phyloP scores from a whole-genome alignment of 2,888 invertebrate genomes.

The Resseliella maxima region DNA sequence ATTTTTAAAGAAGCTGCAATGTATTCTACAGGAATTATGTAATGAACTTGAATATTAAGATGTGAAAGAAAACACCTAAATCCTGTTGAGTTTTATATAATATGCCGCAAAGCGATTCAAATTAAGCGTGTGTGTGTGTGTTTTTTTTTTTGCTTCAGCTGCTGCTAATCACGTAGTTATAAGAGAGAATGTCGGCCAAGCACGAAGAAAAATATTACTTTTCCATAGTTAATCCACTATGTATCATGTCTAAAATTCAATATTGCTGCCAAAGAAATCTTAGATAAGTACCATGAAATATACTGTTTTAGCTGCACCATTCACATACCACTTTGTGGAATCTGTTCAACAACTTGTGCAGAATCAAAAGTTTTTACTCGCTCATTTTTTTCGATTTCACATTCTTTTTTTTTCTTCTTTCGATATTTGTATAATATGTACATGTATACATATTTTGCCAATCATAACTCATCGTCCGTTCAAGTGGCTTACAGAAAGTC shows the following conservation, averaged over 20 bases:
- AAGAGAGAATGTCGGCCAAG: neutral
- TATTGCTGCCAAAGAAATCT: constrained; percentile 20
- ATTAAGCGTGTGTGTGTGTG: neutral
- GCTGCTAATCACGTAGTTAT: neutral
- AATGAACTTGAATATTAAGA: neutral
- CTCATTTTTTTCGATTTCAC: neutral
- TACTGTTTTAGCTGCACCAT: constrained; percentile 16
- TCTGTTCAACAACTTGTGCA: neutral
- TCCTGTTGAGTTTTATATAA: neutral
- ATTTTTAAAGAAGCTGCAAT: neutral
- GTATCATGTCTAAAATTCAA: constrained; percentile 12
- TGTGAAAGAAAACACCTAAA: neutral
- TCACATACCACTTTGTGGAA: neutral
- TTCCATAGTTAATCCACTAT: neutral
- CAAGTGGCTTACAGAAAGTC: constrained; percentile 48
- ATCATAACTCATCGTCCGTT: constrained; percentile 49
- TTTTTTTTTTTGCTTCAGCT: too few relatives aligned
- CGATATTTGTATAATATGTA: constrained; percentile 42
- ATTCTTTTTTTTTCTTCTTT: neutral
- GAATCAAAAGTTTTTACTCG: constrained; percentile 33
- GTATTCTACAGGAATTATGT: neutral
- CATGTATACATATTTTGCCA: constrained; percentile 45
- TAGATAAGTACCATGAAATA: constrained; percentile 1
- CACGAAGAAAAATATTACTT: constrained; percentile 7
- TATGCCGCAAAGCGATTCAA: neutral